A percentile compares a stretch with the other conserved stretches of the same genome.
phyloP scores from a whole-genome alignment of 2,797 vertebrate genomes.

The Microctenopoma steveboyesi region DNA sequence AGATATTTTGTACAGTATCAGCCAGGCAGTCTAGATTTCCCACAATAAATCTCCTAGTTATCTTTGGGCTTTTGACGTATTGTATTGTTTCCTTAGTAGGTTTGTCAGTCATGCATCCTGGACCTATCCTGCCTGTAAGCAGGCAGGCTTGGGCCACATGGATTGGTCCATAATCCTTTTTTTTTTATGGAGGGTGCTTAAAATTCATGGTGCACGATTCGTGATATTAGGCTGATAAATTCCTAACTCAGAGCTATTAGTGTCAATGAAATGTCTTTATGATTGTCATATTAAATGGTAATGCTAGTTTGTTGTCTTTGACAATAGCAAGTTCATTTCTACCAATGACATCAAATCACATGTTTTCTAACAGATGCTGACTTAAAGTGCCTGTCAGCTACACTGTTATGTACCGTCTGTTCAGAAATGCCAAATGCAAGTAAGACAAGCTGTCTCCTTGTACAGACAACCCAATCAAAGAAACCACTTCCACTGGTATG shows the following conservation, averaged over 20 bases:
- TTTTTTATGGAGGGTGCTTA: constrained; percentile 23
- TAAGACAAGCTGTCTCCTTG: constrained; percentile 72
- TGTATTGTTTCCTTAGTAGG: constrained; percentile 27
- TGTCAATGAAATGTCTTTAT: constrained; percentile 45
- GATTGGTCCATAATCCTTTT: constrained; percentile 19
- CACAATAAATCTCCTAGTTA: not conserved
- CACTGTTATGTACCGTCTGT: constrained; percentile 74
- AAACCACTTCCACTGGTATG: constrained; percentile 62
- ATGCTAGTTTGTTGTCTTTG: constrained; percentile 52
- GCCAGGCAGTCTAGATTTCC: not conserved
- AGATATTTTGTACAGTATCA: not conserved
- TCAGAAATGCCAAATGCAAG: constrained; percentile 72
- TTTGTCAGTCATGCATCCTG: constrained; percentile 28
- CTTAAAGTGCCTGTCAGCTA: constrained; percentile 74
- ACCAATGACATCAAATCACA: constrained; percentile 69
- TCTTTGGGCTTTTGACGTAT: constrained; percentile 13
- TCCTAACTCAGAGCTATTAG: constrained; percentile 35
- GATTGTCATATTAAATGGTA: constrained; percentile 53
- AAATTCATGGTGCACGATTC: constrained; percentile 24
- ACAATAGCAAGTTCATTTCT: constrained; percentile 71
- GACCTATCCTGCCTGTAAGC: constrained; percentile 15
- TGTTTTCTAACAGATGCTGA: constrained; percentile 78
- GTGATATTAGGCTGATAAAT: constrained; percentile 48
- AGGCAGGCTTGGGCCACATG: constrained; percentile 11
- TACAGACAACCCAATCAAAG: constrained; percentile 75